A percentile compares a stretch with the other conserved stretches of the same genome.
These are phyloP conservation scores for Vulpes vulpes DNA, from an alignment of 2,113 vertebrate species.

Conservation along the genomic window DNA sequence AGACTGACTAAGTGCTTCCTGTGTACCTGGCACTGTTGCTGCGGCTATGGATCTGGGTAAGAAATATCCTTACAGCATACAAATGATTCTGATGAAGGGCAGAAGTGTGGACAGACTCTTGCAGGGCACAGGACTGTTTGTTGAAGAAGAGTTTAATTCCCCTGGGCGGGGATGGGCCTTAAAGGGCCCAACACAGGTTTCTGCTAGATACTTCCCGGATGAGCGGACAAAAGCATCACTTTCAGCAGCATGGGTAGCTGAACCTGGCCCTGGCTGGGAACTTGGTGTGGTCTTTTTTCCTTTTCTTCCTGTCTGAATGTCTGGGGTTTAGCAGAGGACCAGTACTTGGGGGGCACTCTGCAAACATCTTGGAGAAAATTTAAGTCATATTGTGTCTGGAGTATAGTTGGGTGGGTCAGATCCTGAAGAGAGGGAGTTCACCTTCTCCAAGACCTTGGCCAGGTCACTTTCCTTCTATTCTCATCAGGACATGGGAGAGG, in stretches of 20 bases:
- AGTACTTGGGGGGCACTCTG: neutral
- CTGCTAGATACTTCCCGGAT: neutral
- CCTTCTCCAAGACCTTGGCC: neutral
- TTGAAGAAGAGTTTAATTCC: neutral
- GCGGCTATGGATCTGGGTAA: neutral
- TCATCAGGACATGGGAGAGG: neutral
- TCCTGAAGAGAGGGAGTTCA: neutral
- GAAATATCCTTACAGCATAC: neutral
- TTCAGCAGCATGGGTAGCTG: neutral
- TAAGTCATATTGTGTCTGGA: neutral
- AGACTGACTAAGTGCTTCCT: neutral
- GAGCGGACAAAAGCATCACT: neutral
- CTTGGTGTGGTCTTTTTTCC: neutral
- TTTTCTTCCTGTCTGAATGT: neutral
- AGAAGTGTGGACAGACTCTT: neutral
- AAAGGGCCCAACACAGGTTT: neutral
- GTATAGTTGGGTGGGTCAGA: neutral
- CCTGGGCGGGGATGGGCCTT: fast-evolving
- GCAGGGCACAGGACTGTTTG: neutral
- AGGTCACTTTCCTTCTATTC: neutral
- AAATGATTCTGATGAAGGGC: neutral
- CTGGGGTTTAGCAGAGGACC: neutral
- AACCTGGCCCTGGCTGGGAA: neutral
- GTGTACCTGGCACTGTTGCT: neutral
- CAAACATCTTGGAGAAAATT: neutral